Evolutionary conservation across 2,797 vertebrate species (phyloP), one percentile per base, ranked within the genome.

Genomic region (Halcyon leucocephala): DNA sequence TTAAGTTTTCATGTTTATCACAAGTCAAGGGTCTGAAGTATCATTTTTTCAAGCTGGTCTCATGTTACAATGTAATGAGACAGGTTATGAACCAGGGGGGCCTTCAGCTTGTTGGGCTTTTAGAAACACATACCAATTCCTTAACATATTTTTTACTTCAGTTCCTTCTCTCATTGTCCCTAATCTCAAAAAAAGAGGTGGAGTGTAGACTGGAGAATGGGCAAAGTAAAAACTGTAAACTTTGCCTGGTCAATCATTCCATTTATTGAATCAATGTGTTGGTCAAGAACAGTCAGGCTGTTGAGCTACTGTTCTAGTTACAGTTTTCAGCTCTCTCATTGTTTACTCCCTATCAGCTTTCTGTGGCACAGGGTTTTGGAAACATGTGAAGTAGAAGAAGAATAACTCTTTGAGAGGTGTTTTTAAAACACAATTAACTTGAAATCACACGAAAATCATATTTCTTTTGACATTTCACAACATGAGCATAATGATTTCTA

Each of bases 61-160:
- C 5, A 3, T 7, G 15, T 65, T 65, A 41, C 10, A 65, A 4
- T 41, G 12, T n/a, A 90, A 16, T 31, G 25, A 48, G 18, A 21
- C 12, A 44, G 16, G 31, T 37, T 85, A 44, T 39, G 14, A 66
- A 41, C 2, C 0, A 1, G 18, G 6, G 4, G 37, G 5, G 2
- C 21, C 57, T 80, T 90, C 54, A 72, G 58, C 41, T 42, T 42
- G 41, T 42, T 42, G 15, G 41, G 41, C 41, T 42, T 42, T 42
- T 42, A 42, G 41, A 79, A 91, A 71, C 10, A 17, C 0, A 5
- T n/a, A 20, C 10, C 44, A 15, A 62, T 78, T 69, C 78, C 1
- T 39, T n/a, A 48, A 15, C 51, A 29, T 44, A 14, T 25, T 52
- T 80, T 28, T 81, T 14, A 39, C 2, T 31, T 64, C 4, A 33